Evolutionary conservation across 1,140 invertebrate species (phyloP).

Genomic region (Drosophila lini): DNA sequence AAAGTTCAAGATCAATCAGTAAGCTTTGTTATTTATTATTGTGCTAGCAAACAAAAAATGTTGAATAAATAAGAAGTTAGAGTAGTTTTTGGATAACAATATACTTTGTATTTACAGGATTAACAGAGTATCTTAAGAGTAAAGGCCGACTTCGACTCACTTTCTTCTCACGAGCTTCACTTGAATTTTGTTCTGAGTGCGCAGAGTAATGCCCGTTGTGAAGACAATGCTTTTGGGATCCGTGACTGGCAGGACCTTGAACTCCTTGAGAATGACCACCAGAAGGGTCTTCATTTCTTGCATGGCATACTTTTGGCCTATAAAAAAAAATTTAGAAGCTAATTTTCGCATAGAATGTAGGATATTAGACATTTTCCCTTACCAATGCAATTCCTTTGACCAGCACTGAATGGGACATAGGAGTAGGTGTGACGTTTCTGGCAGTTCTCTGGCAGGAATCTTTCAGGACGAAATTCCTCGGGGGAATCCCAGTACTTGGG

Average conservation of each 20-base stretch:
- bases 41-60: no score
- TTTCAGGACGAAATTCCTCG: slow-evolving; percentile 89
- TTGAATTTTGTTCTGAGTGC: slow-evolving; percentile 57
- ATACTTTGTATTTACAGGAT: background rate
- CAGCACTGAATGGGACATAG: slow-evolving; percentile 87
- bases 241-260: slow-evolving; percentile 76
- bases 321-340: background rate
- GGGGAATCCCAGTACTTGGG: slow-evolving; percentile 88
- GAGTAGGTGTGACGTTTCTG: slow-evolving; percentile 84
- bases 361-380: background rate
- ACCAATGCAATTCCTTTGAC: slow-evolving; percentile 81
- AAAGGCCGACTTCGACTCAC: background rate
- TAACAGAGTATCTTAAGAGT: background rate
- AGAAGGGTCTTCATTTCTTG: slow-evolving; percentile 85
- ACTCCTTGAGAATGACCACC: slow-evolving; percentile 83
- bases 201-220: slow-evolving; percentile 62
- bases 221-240: slow-evolving; percentile 67
- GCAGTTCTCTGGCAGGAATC: slow-evolving; percentile 88
- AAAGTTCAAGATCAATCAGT: background rate
- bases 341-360: background rate
- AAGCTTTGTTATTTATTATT: no score
- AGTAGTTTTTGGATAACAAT: background rate
- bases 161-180: slow-evolving; percentile 62
- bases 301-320: slow-evolving; percentile 85
- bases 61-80: background rate